phyloP scores from a whole-genome alignment of 2,888 invertebrate genomes.

The Cataglyphis altisquamis region DNA sequence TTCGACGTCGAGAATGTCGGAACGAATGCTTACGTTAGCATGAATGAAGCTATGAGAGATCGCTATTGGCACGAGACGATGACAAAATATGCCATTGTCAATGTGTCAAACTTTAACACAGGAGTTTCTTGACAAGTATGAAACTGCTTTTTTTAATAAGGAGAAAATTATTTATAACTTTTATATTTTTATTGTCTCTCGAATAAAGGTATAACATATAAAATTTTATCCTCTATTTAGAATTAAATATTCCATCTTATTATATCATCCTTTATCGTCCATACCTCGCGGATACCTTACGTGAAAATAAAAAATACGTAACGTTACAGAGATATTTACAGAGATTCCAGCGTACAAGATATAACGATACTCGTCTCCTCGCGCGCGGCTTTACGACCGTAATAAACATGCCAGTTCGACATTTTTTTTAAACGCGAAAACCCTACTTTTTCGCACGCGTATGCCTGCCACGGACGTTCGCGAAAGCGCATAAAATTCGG shows the following conservation, averaged over 20 bases:
- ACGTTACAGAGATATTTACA: constrained; percentile 11
- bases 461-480: constrained; percentile 4
- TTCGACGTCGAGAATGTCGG: constrained; percentile 27
- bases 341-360: constrained; percentile 2
- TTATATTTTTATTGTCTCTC: background rate
- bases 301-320: constrained; percentile 7
- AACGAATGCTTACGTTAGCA: background rate
- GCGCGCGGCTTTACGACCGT: constrained; percentile 18
- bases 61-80: constrained; percentile 15
- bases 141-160: background rate
- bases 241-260: background rate
- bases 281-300: background rate
- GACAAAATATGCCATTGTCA: background rate
- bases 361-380: constrained; percentile 18
- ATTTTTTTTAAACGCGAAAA: constrained; percentile 22
- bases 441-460: constrained; percentile 47
- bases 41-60: constrained; percentile 9
- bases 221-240: background rate
- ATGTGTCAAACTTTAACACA: background rate
- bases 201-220: background rate
- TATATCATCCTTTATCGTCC: background rate
- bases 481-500: constrained; percentile 49
- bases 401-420: constrained; percentile 42
- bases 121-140: background rate
- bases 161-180: background rate